These are phyloP conservation scores for Lemur catta DNA, from an alignment of 2,797 vertebrate species.

Conservation along the genomic window DNA sequence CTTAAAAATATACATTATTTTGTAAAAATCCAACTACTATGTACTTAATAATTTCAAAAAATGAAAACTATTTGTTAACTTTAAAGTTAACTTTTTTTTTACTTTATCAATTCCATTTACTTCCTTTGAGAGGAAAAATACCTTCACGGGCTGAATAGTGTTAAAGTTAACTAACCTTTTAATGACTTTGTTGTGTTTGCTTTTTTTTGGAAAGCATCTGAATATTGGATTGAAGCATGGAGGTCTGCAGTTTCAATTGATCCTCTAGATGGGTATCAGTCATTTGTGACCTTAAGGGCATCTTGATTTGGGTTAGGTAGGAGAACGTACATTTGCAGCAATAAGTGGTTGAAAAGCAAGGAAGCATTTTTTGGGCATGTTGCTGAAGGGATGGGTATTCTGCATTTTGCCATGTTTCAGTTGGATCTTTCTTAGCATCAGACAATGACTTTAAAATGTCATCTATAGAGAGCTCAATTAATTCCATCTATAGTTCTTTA, in stretches of 20 bases:
- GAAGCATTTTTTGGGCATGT: background rate
- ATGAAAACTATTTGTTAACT: background rate
- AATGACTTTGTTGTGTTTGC: background rate
- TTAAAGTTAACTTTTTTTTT: background rate
- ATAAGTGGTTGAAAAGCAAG: background rate
- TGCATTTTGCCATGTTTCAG: background rate
- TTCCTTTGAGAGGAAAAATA: background rate
- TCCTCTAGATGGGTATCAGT: background rate
- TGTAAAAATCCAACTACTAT: background rate
- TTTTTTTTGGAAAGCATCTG: background rate
- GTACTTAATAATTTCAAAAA: background rate
- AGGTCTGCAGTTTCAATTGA: background rate
- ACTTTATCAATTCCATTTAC: background rate
- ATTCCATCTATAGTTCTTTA: background rate
- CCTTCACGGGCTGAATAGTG: background rate
- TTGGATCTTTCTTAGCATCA: background rate
- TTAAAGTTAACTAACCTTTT: background rate
- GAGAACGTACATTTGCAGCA: background rate
- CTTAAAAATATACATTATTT: background rate
- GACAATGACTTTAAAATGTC: background rate
- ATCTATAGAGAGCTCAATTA: background rate
- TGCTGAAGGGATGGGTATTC: background rate
- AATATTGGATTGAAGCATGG: background rate
- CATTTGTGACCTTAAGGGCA: background rate
- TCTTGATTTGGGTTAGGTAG: background rate